These are phyloP conservation scores for Parazoanthus darwini DNA, from an alignment of 92 coral and sea anemone genomes.

Conservation along the genomic window DNA sequence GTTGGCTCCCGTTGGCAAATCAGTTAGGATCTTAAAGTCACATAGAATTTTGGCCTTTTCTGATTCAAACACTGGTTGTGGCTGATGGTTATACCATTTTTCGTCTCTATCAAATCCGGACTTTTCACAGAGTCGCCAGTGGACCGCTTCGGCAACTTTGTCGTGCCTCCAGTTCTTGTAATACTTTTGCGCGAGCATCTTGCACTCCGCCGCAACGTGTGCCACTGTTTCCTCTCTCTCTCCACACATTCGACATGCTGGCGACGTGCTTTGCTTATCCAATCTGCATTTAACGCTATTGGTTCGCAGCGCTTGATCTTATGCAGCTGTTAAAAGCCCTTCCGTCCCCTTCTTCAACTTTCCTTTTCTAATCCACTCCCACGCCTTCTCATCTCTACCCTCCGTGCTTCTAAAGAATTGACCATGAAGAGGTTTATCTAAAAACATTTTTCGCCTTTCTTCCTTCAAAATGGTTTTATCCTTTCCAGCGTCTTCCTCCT, in stretches of 20 bases:
- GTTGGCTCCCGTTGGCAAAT: too few relatives aligned
- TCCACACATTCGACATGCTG: constrained; percentile 41
- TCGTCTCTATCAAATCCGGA: not conserved
- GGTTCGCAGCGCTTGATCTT: constrained; percentile 20
- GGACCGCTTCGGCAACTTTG: constrained; percentile 42
- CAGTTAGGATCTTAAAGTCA: too few relatives aligned
- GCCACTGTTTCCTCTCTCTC: constrained; percentile 32
- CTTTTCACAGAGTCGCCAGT: constrained; percentile 25
- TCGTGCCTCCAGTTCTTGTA: constrained; percentile 46
- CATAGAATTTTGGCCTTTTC: too few relatives aligned
- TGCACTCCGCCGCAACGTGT: constrained; percentile 30
- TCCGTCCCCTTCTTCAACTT: not conserved
- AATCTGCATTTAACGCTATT: constrained; percentile 14
- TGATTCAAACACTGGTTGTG: constrained; percentile 14
- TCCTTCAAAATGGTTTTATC: not conserved
- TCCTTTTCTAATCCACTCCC: constrained; percentile 15
- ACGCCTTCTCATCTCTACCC: constrained; percentile 8
- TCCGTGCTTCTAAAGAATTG: constrained; percentile 1
- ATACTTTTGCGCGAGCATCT: constrained; percentile 31
- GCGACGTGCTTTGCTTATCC: not conserved
- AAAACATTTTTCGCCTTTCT: not conserved
- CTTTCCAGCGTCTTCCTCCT: not conserved
- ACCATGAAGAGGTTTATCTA: not conserved
- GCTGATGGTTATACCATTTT: constrained; percentile 22
- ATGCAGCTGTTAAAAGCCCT: not conserved